phyloP scores from a whole-genome alignment of 2,797 vertebrate genomes.

The Oceanodroma leucorhoa region DNA sequence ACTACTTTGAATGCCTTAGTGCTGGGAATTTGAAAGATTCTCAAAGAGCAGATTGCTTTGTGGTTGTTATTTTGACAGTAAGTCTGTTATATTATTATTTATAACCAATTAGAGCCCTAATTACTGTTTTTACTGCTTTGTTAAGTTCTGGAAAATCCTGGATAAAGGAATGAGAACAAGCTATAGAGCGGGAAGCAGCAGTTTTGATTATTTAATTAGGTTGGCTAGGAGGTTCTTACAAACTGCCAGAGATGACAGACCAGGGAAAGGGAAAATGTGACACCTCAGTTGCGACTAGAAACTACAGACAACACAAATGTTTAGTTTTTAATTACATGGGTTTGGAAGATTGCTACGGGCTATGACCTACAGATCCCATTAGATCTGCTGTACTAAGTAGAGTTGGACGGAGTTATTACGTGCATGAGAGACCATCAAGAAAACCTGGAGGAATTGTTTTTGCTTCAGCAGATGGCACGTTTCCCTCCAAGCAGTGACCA shows the following conservation, averaged over 20 bases:
- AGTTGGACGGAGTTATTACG: background rate
- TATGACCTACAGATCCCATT: background rate
- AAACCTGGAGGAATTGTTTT: background rate
- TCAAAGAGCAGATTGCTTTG: slow-evolving; percentile 48
- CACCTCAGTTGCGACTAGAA: background rate
- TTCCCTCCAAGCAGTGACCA: background rate
- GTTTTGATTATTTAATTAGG: slow-evolving; percentile 8
- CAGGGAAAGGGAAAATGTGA: background rate
- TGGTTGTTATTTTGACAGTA: slow-evolving; percentile 71
- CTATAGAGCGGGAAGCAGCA: background rate
- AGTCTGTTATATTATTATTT: slow-evolving; percentile 60
- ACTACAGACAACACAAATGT: background rate
- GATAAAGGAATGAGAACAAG: background rate
- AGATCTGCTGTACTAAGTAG: background rate
- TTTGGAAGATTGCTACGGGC: slow-evolving; percentile 4
- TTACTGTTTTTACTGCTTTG: slow-evolving; percentile 37
- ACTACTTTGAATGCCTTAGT: background rate
- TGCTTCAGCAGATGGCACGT: background rate
- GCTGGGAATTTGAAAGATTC: slow-evolving; percentile 27
- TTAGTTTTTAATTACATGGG: slow-evolving; percentile 18
- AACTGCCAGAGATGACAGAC: background rate
- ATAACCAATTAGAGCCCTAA: slow-evolving; percentile 35
- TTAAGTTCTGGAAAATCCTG: background rate
- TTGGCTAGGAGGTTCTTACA: background rate
- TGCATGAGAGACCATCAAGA: background rate